These are phyloP conservation scores for Acanthosoma haemorrhoidale DNA, from an alignment of 2,888 invertebrate genomes.

Conservation along the genomic window DNA sequence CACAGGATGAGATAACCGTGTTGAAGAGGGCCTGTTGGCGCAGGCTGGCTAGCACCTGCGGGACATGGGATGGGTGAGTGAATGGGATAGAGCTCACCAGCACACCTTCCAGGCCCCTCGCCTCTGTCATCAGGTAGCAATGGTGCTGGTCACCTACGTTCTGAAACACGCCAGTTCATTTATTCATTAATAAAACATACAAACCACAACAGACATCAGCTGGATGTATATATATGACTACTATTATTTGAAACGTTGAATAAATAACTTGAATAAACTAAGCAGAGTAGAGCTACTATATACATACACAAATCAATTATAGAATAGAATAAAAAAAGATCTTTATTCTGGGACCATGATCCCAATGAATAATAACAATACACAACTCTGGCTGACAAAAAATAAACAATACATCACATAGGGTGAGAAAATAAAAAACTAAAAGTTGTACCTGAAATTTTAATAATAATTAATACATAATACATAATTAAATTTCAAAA, in stretches of 20 bases:
- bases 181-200: too few species aligned
- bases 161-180: too few species aligned
- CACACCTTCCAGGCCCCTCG: constrained; percentile 67
- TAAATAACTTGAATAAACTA: not conserved
- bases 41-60: constrained; percentile 75
- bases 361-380: too few species aligned
- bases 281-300: too few species aligned
- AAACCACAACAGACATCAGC: too few species aligned
- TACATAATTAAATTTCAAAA: too few species aligned
- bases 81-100: constrained; percentile 79
- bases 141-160: constrained; percentile 88
- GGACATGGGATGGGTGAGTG: constrained; percentile 88
- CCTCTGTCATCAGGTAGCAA: constrained; percentile 87
- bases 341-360: too few species aligned
- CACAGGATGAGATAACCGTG: constrained; percentile 79
- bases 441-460: not conserved
- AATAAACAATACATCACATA: not conserved
- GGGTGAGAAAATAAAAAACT: not conserved
- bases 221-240: too few species aligned
- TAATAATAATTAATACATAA: not conserved
- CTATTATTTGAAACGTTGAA: not conserved
- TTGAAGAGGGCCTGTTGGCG: constrained; percentile 90
- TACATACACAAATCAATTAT: too few species aligned
- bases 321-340: too few species aligned
- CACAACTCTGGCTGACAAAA: too few species aligned